Conservation (phyloP, 2,113 vertebrate genomes). For the Ranitomeya imitator region DNA sequence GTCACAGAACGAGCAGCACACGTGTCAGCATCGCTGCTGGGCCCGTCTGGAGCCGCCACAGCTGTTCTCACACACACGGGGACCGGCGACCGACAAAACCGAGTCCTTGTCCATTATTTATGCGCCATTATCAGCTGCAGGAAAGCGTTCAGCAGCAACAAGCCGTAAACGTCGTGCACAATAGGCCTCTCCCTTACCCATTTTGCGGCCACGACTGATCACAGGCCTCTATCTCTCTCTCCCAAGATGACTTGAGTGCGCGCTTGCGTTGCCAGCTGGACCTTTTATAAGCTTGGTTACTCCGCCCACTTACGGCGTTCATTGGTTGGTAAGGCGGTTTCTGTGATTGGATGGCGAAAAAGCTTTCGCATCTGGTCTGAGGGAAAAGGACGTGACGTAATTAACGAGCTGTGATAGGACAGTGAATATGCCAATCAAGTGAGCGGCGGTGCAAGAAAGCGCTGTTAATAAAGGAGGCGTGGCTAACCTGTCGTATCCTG, state of each 20-base stretch:
- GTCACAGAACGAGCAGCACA: too few relatives aligned
- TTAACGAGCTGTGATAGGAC: neutral
- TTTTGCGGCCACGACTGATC: neutral
- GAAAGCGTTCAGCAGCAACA: neutral
- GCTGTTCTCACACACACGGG: too few relatives aligned
- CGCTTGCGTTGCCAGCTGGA: neutral
- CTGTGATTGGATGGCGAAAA: neutral
- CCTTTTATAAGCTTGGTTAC: slow-evolving; percentile 1
- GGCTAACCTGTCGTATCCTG: neutral
- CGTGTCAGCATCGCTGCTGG: too few relatives aligned
- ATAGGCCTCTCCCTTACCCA: slow-evolving; percentile 1
- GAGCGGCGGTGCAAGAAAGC: neutral
- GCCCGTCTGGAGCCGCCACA: too few relatives aligned
- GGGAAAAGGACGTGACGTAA: neutral
- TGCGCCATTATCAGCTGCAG: too few relatives aligned
- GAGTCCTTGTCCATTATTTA: too few relatives aligned
- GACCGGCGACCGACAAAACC: too few relatives aligned
- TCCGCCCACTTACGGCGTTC: neutral
- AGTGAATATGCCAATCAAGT: neutral
- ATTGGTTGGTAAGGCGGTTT: neutral
- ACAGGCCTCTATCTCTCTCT: neutral
- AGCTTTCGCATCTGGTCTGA: too few relatives aligned
- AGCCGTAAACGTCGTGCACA: neutral
- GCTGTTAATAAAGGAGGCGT: neutral
- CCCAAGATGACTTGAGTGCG: slow-evolving; percentile 17